Evolutionary conservation across 1,140 invertebrate species (phyloP).

Genomic region (Heliconius melpomene): DNA sequence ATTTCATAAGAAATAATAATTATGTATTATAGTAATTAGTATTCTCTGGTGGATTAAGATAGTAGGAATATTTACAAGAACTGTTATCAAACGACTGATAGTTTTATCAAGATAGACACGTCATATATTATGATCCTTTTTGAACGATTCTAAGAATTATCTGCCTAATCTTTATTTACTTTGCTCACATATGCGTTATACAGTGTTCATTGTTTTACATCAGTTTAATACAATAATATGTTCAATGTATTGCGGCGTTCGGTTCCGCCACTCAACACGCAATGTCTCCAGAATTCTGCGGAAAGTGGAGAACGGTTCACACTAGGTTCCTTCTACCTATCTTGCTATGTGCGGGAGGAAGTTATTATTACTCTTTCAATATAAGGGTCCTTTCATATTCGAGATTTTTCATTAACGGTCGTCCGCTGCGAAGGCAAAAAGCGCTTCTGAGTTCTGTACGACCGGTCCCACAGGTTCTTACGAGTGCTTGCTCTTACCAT

Average conservation of each 20-base stretch:
- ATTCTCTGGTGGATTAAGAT: not conserved
- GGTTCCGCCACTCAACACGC: too few species aligned
- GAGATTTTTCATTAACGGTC: conserved; percentile 42
- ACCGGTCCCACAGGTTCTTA: conserved; percentile 69
- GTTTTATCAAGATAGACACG: conserved; percentile 5
- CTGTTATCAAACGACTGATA: conserved; percentile 3
- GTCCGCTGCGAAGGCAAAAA: conserved; percentile 54
- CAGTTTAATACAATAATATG: not conserved
- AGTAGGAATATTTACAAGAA: not conserved
- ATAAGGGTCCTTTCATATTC: conserved; percentile 39
- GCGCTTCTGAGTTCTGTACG: conserved; percentile 41
- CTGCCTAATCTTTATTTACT: not conserved
- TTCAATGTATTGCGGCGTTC: not conserved
- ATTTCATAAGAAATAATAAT: not conserved
- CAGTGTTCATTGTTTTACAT: not conserved
- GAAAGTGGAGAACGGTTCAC: too few species aligned
- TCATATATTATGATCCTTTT: not conserved
- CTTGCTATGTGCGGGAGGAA: too few species aligned
- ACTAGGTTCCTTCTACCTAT: too few species aligned
- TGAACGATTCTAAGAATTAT: not conserved
- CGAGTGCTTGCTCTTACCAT: conserved; percentile 15
- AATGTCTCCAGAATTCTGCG: too few species aligned
- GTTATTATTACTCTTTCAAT: not conserved
- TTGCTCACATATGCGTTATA: not conserved
- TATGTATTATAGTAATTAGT: not conserved